phyloP scores from a whole-genome alignment of 2,888 invertebrate genomes.

The Hybos culiciformis region DNA sequence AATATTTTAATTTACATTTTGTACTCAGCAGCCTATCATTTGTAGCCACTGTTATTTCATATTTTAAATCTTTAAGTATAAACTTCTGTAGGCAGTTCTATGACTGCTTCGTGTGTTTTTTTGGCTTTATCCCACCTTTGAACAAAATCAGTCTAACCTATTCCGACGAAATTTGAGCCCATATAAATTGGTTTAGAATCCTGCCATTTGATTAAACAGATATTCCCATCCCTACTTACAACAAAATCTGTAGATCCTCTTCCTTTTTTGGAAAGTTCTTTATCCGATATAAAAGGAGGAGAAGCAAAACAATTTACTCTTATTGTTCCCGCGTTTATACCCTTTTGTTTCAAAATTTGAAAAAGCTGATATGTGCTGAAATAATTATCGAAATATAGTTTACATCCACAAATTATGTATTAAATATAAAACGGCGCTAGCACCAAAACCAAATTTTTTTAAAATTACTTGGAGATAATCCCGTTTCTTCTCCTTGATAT shows the following conservation, averaged over 20 bases:
- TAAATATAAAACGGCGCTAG: not conserved
- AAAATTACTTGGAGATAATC: not conserved
- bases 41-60: too few relatives aligned
- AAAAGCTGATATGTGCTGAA: not conserved
- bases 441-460: slow-evolving; percentile 1
- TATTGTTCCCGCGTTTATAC: slow-evolving; percentile 1
- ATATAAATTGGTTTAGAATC: slow-evolving; percentile 8
- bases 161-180: slow-evolving; percentile 10
- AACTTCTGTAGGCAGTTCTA: too few relatives aligned
- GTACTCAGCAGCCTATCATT: too few relatives aligned
- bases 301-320: not conserved
- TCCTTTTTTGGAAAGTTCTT: slow-evolving; percentile 7
- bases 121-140: slow-evolving; percentile 5
- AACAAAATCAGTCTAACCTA: slow-evolving; percentile 5
- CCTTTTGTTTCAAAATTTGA: not conserved
- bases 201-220: slow-evolving; percentile 7
- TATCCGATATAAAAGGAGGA: slow-evolving; percentile 4
- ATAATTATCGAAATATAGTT: slow-evolving; percentile 3
- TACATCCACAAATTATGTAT: slow-evolving; percentile 1
- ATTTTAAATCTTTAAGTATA: too few relatives aligned
- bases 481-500: slow-evolving; percentile 1
- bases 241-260: slow-evolving; percentile 6
- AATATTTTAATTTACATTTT: too few relatives aligned
- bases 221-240: slow-evolving; percentile 5
- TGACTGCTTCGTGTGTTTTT: too few relatives aligned